Evolutionary conservation across 2,888 invertebrate genomes (phyloP).

Genomic region (Campoplex capitator): DNA sequence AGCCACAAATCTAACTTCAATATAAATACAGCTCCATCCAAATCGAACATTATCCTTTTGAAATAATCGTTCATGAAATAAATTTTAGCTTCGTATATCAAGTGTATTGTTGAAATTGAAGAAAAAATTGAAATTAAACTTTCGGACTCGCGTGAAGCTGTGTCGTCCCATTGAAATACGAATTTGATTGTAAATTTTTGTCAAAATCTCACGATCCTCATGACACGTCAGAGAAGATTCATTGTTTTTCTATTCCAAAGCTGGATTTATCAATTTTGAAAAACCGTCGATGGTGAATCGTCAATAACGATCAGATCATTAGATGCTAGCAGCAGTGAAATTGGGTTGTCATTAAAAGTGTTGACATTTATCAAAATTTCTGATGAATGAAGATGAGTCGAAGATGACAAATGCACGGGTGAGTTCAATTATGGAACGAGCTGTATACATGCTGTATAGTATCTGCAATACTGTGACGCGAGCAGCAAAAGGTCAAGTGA

Average conservation of each 20-base stretch:
- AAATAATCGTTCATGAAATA: neutral
- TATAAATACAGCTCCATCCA: constrained; percentile 55
- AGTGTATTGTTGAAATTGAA: neutral
- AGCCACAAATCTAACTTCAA: constrained; percentile 28
- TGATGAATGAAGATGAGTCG: too few relatives aligned
- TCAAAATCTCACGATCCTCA: neutral
- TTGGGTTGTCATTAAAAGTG: neutral
- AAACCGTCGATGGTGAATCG: neutral
- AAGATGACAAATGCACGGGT: neutral
- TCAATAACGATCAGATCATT: neutral
- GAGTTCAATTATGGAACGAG: constrained; percentile 51
- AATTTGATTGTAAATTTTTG: neutral
- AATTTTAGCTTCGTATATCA: neutral
- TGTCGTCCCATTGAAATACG: neutral
- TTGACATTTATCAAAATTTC: too few relatives aligned
- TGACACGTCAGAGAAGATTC: neutral
- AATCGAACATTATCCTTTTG: neutral
- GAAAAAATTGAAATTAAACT: neutral
- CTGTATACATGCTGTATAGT: constrained; percentile 53
- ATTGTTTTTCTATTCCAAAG: neutral
- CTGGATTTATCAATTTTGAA: neutral
- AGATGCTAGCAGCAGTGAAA: too few relatives aligned
- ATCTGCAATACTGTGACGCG: constrained; percentile 55
- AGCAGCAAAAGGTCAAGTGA: constrained; percentile 71
- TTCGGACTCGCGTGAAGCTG: neutral